These are phyloP conservation scores for Cotesia chilonis DNA, from an alignment of 1,140 invertebrate species.

Conservation along the genomic window DNA sequence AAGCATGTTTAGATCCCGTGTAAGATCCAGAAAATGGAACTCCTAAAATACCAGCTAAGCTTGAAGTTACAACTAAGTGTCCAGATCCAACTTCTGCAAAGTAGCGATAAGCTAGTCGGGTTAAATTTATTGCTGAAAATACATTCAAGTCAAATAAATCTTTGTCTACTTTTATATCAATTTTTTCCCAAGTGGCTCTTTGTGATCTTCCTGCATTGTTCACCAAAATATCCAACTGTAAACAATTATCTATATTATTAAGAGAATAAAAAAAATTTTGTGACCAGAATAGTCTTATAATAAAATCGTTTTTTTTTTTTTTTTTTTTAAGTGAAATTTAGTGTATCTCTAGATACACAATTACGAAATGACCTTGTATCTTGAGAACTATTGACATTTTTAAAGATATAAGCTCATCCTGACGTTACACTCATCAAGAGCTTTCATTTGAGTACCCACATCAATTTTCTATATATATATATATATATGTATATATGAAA, in stretches of 20 bases:
- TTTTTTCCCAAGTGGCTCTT: conserved; percentile 79
- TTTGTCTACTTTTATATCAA: conserved; percentile 78
- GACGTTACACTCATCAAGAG: no score
- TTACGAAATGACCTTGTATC: no score
- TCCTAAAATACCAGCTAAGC: conserved; percentile 75
- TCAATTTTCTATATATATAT: no score
- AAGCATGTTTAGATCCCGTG: conserved; percentile 81
- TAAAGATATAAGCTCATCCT: no score
- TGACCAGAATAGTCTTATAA: no score
- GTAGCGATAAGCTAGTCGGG: conserved; percentile 73
- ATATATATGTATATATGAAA: no score
- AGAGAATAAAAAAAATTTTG: no score
- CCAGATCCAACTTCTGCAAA: conserved; percentile 71
- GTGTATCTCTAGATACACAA: no score
- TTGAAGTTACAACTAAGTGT: conserved; percentile 79
- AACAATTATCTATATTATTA: background rate
- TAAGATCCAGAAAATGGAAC: conserved; percentile 81
- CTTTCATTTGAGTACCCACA: no score
- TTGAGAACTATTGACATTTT: no score
- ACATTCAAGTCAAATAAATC: conserved; percentile 86
- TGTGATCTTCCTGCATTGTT: conserved; percentile 87
- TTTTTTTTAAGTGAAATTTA: no score
- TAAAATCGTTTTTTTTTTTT: no score
- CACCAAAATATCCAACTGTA: conserved; percentile 79
- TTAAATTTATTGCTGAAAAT: conserved; percentile 77